Base-by-base conservation (phyloP, 2,113 vertebrate species). In the Cochlearius cochlearius region DNA sequence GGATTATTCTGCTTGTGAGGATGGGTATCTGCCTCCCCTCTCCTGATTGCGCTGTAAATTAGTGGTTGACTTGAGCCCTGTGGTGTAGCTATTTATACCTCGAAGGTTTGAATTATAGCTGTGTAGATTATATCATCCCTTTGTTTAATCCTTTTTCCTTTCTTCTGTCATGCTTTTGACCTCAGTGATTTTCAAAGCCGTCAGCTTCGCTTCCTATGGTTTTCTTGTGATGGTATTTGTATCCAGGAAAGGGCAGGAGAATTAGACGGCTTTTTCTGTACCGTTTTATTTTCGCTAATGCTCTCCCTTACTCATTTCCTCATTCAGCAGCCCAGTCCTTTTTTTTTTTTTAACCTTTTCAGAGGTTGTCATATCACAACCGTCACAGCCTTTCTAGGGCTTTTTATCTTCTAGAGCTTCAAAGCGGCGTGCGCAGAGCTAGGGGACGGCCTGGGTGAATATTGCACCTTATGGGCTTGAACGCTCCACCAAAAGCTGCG, bases 71-170 rank as follows among this genome's bases (percentile, higher is more conserved):
- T 95, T 3, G n/a, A 92, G 91, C 77, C 55, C 55, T 16, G 74
- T 36, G 34, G 80, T 45, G 81, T 32, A 87, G 95, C 86, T 94
- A 47, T 97, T 94, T 86, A 87, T 92, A 88, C 87, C 88, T 94
- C 3, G 4, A 72, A 94, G 83, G 89, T 78, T 91, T 89, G 95
- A 91, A 82, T 96, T 92, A 63, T 60, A 27, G 74, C 84, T n/a
- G 49, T 79, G 92, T 39, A 90, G 88, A 94, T 92, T 84, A 75
- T 92, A 87, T 86, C 93, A 90, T 96, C 86, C 74, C 74, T 95
- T 95, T 87, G 83, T 94, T 95, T 94, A 94, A 92, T 94, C 92
- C 69, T 72, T 95, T 93, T 92, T 81, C 83, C 76, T 96, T 94
- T 95, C 85, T 96, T 91, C 89, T 95, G 71, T 80, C 53, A 7